Evolutionary conservation across 2,797 vertebrate genomes (phyloP).

Genomic region (Lepilemur septentrionalis): DNA sequence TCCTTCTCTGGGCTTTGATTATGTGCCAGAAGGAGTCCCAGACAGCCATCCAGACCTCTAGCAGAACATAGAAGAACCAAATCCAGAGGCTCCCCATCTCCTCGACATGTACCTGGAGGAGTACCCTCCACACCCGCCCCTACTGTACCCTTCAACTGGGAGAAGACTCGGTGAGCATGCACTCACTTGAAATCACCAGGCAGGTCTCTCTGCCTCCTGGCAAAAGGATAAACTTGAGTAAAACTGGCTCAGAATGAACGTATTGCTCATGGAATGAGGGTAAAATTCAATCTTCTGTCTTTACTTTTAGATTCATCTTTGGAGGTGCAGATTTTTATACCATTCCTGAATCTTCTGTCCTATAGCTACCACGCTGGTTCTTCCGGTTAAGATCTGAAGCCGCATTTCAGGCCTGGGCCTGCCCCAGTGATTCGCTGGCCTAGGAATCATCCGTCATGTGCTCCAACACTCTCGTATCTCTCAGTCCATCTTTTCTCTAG

Average conservation of each 20-base stretch:
- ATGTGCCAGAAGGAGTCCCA: constrained; percentile 83
- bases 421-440: rapidly evolving
- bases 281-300: constrained; percentile 97
- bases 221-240: constrained; percentile 97
- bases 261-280: constrained; percentile 94
- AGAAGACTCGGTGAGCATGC: constrained; percentile 92
- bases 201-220: constrained; percentile 94
- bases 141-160: constrained; percentile 92
- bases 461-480: neutral
- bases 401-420: neutral
- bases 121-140: constrained; percentile 96
- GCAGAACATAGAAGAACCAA: constrained; percentile 75
- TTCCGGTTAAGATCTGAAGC: neutral
- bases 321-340: constrained; percentile 82
- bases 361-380: neutral
- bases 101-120: constrained; percentile 93
- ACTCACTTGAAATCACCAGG: constrained; percentile 94
- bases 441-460: neutral
- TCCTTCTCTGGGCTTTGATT: constrained; percentile 85
- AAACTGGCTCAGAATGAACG: constrained; percentile 93
- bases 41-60: constrained; percentile 57
- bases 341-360: neutral
- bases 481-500: neutral
- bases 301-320: constrained; percentile 96
- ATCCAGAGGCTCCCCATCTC: constrained; percentile 78